phyloP scores from a whole-genome alignment of 2,113 vertebrate genomes.

The Nettapus auritus region DNA sequence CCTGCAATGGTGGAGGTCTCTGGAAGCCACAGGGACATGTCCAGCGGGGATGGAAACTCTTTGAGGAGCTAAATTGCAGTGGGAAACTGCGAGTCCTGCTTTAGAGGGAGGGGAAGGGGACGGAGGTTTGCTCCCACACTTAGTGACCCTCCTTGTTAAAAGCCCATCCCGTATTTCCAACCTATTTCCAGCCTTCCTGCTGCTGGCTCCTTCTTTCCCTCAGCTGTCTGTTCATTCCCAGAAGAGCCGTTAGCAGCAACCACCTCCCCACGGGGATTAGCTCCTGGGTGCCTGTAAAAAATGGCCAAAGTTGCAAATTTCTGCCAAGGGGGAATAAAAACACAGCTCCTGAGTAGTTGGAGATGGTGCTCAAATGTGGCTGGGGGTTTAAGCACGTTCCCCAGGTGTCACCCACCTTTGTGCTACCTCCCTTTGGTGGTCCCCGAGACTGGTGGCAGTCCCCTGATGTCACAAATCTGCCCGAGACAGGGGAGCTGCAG shows the following conservation, averaged over 20 bases:
- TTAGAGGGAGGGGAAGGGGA: too few relatives aligned
- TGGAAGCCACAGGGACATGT: not conserved
- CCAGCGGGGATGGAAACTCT: not conserved
- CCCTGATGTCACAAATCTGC: not conserved
- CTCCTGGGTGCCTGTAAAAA: not conserved
- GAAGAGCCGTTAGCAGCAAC: not conserved
- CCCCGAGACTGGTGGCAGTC: not conserved
- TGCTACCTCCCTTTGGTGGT: not conserved
- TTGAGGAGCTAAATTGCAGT: too few relatives aligned
- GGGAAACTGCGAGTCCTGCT: too few relatives aligned
- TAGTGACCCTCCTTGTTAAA: not conserved
- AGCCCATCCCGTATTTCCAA: not conserved
- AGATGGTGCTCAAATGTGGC: too few relatives aligned
- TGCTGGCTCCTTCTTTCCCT: not conserved
- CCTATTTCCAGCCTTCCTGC: not conserved
- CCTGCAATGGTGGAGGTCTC: not conserved
- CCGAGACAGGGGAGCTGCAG: not conserved
- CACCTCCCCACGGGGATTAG: accelerated
- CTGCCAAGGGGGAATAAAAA: not conserved
- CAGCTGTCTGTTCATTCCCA: not conserved
- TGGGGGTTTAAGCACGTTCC: not conserved
- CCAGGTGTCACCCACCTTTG: not conserved
- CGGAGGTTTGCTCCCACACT: not conserved
- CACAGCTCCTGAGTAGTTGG: not conserved
- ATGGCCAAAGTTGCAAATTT: not conserved